phyloP scores from a whole-genome alignment of 1,140 invertebrate species.

The Drosophila bocki region DNA sequence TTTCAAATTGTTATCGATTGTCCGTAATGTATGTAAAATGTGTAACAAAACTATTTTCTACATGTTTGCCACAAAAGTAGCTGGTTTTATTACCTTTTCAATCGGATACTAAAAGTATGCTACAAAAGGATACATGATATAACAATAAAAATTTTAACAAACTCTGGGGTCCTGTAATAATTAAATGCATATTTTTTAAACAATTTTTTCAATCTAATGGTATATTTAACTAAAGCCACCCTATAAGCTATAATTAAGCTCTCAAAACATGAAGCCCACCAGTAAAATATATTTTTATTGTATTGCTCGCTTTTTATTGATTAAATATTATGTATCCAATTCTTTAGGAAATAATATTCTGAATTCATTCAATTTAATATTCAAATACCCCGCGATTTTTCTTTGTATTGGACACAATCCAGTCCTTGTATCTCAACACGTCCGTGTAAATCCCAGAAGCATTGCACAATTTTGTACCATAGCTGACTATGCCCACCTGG shows the following conservation, averaged over 20 bases:
- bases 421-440: neutral
- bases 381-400: too few relatives aligned
- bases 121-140: neutral
- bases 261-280: too few relatives aligned
- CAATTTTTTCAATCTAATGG: too few relatives aligned
- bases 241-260: too few relatives aligned
- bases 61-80: neutral
- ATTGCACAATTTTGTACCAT: neutral
- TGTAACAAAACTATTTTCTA: neutral
- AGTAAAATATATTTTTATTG: too few relatives aligned
- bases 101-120: neutral
- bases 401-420: neutral
- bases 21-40: neutral
- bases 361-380: neutral
- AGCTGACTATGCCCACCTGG: neutral
- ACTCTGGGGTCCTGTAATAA: too few relatives aligned
- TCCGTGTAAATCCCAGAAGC: neutral
- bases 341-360: neutral
- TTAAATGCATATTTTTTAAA: too few relatives aligned
- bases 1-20: conserved; percentile 1
- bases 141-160: too few relatives aligned
- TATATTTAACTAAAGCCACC: too few relatives aligned
- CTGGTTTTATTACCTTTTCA: neutral
- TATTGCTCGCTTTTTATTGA: neutral
- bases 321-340: neutral